Percentiles rank a stretch among this genome's conserved stretches.
Conservation (phyloP, 2,113 vertebrate genomes). For the Sinocyclocheilus anophthalmus region DNA sequence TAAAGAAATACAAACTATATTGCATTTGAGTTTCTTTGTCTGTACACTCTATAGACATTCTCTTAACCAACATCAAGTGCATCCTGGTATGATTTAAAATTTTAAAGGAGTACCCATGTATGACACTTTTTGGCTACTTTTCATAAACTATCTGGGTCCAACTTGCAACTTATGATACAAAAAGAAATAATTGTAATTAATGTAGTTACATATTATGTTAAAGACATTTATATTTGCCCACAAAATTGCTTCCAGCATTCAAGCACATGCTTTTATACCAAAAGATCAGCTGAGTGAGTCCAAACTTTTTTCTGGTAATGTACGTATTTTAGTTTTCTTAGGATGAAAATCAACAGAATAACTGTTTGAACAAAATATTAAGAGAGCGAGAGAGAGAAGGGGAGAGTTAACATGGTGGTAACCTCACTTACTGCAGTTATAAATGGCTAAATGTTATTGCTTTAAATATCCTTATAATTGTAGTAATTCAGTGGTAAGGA, state of each 20-base stretch:
- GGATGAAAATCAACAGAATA: not conserved
- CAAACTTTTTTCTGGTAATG: not conserved
- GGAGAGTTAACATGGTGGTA: not conserved
- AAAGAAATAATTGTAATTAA: too few species aligned
- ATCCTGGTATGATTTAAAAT: not conserved
- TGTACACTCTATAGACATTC: not conserved
- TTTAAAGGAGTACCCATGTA: not conserved
- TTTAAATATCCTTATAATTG: too few species aligned
- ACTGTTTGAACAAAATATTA: not conserved
- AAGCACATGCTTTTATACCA: not conserved
- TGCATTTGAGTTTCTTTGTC: not conserved
- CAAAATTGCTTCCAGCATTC: not conserved
- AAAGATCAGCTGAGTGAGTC: not conserved
- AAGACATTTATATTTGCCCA: not conserved
- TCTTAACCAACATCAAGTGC: not conserved
- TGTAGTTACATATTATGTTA: not conserved
- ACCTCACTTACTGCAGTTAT: too few species aligned
- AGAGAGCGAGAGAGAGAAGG: not conserved
- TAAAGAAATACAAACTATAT: not conserved
- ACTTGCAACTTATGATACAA: too few species aligned
- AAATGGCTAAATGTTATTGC: not conserved
- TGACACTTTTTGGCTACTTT: not conserved
- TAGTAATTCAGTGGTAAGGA: not conserved
- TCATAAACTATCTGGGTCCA: not conserved
- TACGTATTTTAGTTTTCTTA: not conserved